Evolutionary conservation across 2,797 vertebrate genomes (phyloP).

Genomic region (Gymnothorax reevesii): DNA sequence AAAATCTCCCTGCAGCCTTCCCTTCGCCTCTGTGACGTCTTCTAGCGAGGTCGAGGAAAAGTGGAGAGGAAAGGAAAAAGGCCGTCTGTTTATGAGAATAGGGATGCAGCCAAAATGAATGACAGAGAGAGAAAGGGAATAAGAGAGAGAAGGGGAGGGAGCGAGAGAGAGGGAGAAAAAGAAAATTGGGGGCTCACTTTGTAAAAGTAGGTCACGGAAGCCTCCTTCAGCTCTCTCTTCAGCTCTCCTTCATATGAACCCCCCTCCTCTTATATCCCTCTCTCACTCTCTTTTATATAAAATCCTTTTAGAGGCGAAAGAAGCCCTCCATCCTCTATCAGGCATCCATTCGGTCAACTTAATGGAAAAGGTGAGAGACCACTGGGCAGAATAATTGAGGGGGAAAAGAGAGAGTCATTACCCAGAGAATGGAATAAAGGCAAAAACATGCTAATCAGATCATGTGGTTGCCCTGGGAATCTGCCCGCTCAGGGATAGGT

Average conservation of each 20-base stretch:
- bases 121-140: neutral
- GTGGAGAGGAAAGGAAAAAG: no score
- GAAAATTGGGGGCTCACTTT: constrained; percentile 38
- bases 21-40: no score
- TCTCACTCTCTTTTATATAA: constrained; percentile 36
- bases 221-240: constrained; percentile 44
- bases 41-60: no score
- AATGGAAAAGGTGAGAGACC: constrained; percentile 67
- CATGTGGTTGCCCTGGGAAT: neutral
- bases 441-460: constrained; percentile 20
- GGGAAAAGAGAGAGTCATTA: constrained; percentile 9
- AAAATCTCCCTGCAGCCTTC: no score
- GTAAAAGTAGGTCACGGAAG: constrained; percentile 55
- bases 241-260: constrained; percentile 26
- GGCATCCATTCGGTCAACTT: constrained; percentile 60
- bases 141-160: neutral
- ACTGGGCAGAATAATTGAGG: constrained; percentile 40
- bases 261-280: neutral
- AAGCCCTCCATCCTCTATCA: constrained; percentile 46
- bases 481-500: neutral
- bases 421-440: constrained; percentile 13
- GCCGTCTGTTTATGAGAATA: no score
- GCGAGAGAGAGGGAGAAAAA: neutral
- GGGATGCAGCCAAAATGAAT: neutral
- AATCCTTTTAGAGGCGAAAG: constrained; percentile 60